Percentiles rank a stretch among this genome's conserved stretches.
These are phyloP conservation scores for Chironomus tepperi DNA, from an alignment of 1,140 invertebrate genomes.

Conservation along the genomic window DNA sequence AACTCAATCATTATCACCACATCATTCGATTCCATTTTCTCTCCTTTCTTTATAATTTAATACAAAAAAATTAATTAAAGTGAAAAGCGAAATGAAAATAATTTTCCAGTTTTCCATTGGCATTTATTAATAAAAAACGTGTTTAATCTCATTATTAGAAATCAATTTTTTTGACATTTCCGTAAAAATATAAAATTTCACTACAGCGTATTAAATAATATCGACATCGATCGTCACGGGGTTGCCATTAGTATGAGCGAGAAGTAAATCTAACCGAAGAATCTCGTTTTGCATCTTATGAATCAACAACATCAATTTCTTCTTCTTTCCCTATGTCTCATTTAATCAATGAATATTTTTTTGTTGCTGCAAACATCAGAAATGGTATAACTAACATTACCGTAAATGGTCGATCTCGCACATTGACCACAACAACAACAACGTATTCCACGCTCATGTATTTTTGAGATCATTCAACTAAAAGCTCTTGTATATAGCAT, in stretches of 20 bases:
- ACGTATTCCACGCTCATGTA: neutral
- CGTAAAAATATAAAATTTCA: neutral
- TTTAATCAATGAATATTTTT: neutral
- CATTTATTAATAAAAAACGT: no score
- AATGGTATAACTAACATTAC: constrained; percentile 14
- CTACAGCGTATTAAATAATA: neutral
- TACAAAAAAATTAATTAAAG: no score
- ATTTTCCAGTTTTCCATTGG: no score
- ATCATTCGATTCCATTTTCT: no score
- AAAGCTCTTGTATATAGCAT: neutral
- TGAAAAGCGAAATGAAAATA: no score
- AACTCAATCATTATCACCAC: no score
- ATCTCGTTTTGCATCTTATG: neutral
- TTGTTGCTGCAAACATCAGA: neutral
- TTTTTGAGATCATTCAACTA: neutral
- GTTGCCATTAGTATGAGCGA: neutral
- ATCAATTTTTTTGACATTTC: neutral
- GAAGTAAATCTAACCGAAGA: neutral
- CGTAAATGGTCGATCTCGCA: constrained; percentile 11
- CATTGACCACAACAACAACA: constrained; percentile 5
- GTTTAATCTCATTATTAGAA: no score
- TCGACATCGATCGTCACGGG: neutral
- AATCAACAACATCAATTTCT: neutral
- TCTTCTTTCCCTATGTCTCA: neutral
- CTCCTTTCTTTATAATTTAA: no score